phyloP scores from a whole-genome alignment of 1,140 invertebrate species.

The Heliconius congener region DNA sequence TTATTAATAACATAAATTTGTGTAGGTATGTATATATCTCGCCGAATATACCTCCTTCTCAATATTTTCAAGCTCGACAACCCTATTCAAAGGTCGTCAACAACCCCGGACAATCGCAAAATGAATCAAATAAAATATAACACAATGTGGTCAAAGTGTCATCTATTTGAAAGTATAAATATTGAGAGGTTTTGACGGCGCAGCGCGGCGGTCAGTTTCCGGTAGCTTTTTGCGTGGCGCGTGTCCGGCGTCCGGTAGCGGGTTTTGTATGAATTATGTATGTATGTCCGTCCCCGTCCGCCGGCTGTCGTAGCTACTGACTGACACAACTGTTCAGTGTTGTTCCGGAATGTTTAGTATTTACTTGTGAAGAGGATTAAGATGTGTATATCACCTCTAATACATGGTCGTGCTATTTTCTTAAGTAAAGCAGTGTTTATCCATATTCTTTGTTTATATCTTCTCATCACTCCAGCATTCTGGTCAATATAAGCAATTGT shows the following conservation, averaged over 20 bases:
- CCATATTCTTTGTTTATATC: too few species aligned
- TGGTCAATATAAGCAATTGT: too few species aligned
- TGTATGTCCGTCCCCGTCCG: conserved; percentile 21
- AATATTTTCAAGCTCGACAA: too few species aligned
- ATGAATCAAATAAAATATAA: background rate
- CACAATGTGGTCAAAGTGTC: conserved; percentile 24
- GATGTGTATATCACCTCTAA: background rate
- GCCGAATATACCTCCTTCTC: too few species aligned
- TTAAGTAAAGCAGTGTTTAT: too few species aligned
- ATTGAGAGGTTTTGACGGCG: conserved; percentile 2
- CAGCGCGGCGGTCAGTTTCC: conserved; percentile 31
- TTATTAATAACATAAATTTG: too few species aligned
- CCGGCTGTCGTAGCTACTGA: conserved; percentile 7
- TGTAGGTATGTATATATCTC: too few species aligned
- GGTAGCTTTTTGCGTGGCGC: conserved; percentile 38
- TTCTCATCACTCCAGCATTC: too few species aligned
- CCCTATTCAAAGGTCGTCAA: too few species aligned
- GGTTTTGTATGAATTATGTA: conserved; percentile 35
- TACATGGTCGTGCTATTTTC: background rate
- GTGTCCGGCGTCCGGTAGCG: conserved; percentile 25
- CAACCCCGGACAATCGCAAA: background rate
- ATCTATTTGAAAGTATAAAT: conserved; percentile 21
- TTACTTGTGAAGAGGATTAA: background rate
- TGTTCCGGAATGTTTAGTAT: background rate
- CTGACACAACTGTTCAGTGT: conserved; percentile 1